phyloP scores from a whole-genome alignment of 2,888 invertebrate species.

The Apomyelois bistriatella region DNA sequence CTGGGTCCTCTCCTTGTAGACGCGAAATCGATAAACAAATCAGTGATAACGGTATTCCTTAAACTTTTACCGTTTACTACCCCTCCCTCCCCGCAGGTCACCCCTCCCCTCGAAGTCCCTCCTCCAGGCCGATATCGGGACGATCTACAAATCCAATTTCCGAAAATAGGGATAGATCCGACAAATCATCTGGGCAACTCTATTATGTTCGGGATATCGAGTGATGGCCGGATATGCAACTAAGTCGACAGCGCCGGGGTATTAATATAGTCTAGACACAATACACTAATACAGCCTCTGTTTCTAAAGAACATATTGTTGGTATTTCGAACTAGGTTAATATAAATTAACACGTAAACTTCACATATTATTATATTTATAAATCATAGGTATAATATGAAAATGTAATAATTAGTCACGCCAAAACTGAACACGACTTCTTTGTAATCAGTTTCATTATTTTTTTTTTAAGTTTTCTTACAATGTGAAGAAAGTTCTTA shows the following conservation, averaged over 20 bases:
- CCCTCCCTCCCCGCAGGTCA: slow-evolving; percentile 32
- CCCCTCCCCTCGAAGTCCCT: slow-evolving; percentile 27
- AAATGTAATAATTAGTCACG: no score
- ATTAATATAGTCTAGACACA: slow-evolving; percentile 1
- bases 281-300: no score
- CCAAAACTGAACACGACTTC: no score
- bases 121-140: slow-evolving; percentile 59
- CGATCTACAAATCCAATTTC: slow-evolving; percentile 81
- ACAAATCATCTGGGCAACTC: slow-evolving; percentile 78
- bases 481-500: no score
- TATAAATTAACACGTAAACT: no score
- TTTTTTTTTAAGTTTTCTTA: no score
- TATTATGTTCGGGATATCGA: slow-evolving; percentile 42
- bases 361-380: no score
- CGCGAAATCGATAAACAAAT: slow-evolving; percentile 72
- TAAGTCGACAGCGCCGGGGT: not conserved
- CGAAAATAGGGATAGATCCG: slow-evolving; percentile 80
- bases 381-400: no score
- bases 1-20: not conserved
- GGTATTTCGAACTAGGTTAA: no score
- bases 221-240: slow-evolving; percentile 16
- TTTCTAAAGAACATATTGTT: no score
- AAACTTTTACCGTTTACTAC: slow-evolving; percentile 64
- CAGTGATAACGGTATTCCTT: slow-evolving; percentile 67
- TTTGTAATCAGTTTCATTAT: no score